Conservation (phyloP, 1,140 invertebrate genomes). For the Asbolus verrucosus region DNA sequence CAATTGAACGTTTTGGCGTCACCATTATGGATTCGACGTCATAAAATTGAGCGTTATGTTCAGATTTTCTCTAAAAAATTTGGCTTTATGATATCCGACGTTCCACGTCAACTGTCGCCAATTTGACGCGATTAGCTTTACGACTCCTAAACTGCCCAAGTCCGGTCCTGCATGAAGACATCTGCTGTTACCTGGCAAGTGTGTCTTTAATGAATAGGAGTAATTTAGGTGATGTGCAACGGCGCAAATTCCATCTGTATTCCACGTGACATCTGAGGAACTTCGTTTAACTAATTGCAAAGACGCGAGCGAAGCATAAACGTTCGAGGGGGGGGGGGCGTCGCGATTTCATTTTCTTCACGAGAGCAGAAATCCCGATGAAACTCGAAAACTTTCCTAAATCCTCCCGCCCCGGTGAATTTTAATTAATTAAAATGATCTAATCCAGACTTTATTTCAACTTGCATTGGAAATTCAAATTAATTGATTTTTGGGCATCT, state of each 20-base stretch:
- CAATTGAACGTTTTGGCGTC: no score
- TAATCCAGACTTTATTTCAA: no score
- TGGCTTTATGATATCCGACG: no score
- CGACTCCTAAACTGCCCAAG: no score
- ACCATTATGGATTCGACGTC: no score
- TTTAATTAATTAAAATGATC: constrained; percentile 26
- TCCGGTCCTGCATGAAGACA: no score
- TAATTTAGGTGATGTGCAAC: constrained; percentile 31
- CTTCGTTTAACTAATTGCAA: constrained; percentile 44
- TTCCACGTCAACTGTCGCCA: no score
- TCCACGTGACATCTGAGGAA: constrained; percentile 43
- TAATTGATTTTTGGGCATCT: no score
- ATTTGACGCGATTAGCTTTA: no score
- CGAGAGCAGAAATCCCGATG: constrained; percentile 6
- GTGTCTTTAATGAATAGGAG: constrained; percentile 29
- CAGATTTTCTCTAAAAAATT: no score
- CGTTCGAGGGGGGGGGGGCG: constrained; percentile 13
- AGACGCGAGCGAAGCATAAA: constrained; percentile 43
- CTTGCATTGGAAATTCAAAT: no score
- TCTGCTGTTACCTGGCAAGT: constrained; percentile 9
- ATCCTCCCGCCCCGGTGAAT: constrained; percentile 1
- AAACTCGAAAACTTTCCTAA: constrained; percentile 37
- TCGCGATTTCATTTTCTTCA: constrained; percentile 20
- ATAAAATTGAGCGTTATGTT: no score
- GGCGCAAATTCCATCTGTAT: constrained; percentile 39